A percentile compares a stretch with the other conserved stretches of the same genome.
These are phyloP conservation scores for Meandrina meandrites DNA, from an alignment of 92 coral and sea anemone genomes.

Conservation along the genomic window DNA sequence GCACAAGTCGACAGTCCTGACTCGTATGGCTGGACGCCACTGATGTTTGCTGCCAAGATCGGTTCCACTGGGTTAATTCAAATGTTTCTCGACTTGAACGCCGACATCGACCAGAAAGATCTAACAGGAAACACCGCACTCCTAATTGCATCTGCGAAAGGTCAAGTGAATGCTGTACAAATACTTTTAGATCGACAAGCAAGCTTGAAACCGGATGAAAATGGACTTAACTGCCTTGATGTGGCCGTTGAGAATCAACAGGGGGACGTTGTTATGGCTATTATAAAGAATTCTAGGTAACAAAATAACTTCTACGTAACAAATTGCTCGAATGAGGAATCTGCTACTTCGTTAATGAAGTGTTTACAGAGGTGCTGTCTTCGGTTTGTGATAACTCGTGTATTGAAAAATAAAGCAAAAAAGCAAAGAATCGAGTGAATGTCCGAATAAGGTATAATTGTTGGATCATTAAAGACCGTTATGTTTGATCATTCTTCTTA, in stretches of 20 bases:
- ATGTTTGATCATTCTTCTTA: neutral
- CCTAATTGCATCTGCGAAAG: constrained; percentile 66
- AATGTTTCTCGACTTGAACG: constrained; percentile 53
- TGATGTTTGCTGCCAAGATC: constrained; percentile 62
- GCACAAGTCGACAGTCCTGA: constrained; percentile 64
- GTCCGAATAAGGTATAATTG: too few relatives aligned
- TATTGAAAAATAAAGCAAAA: too few relatives aligned
- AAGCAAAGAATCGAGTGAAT: too few relatives aligned
- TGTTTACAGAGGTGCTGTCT: neutral
- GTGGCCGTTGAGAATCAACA: constrained; percentile 62
- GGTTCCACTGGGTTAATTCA: constrained; percentile 58
- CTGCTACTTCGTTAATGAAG: neutral
- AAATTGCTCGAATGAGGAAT: neutral
- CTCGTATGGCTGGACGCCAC: constrained; percentile 67
- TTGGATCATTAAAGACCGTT: too few relatives aligned
- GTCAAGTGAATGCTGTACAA: constrained; percentile 53
- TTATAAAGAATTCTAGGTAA: constrained; percentile 64
- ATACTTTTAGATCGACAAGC: constrained; percentile 58
- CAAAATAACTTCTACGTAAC: neutral
- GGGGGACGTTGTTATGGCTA: constrained; percentile 53
- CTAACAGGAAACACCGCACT: constrained; percentile 69
- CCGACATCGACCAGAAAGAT: constrained; percentile 59
- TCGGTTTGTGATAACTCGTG: too few relatives aligned
- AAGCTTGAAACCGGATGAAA: constrained; percentile 26
- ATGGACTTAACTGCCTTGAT: constrained; percentile 63